Conservation (phyloP, 2,113 vertebrate species). For the Bombycilla garrulus region DNA sequence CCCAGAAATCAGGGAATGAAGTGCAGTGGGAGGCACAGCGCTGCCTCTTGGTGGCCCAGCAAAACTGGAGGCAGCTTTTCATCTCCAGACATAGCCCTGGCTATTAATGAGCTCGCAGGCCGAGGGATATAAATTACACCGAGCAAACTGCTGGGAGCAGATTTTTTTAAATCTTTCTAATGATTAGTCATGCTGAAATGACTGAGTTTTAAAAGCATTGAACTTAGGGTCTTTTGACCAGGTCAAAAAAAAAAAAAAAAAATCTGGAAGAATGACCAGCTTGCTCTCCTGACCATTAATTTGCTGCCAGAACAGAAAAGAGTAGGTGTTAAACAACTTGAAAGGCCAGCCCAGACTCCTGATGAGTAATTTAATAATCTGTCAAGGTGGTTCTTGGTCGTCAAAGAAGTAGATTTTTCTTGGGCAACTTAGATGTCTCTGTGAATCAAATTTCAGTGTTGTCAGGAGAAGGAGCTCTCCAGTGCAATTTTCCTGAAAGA, state of each 20-base stretch:
- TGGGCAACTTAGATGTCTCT: not conserved
- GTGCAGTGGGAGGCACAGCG: not conserved
- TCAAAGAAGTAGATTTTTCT: constrained; percentile 1
- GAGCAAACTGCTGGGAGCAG: not conserved
- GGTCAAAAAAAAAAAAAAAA: not conserved
- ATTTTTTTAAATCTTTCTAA: not conserved
- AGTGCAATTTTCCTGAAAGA: not conserved
- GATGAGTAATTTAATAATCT: not conserved
- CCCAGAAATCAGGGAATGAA: not conserved
- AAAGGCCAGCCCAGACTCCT: not conserved
- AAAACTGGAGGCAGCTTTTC: not conserved
- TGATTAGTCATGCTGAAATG: constrained; percentile 7
- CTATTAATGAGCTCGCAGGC: not conserved
- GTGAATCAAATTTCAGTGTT: not conserved
- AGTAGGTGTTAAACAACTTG: constrained; percentile 4
- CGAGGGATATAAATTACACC: not conserved
- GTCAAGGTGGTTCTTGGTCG: not conserved
- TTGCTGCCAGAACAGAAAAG: constrained; percentile 25
- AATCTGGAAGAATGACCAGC: not conserved
- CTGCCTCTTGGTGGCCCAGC: not conserved
- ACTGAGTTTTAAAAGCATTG: not conserved
- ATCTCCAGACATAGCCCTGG: not conserved
- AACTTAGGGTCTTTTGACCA: not conserved
- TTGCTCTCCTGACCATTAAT: not conserved
- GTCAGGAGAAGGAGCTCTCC: not conserved